A percentile compares a stretch with the other conserved stretches of the same genome.
These are phyloP conservation scores for Eolophus roseicapilla DNA, from an alignment of 2,113 vertebrate genomes.

Conservation along the genomic window DNA sequence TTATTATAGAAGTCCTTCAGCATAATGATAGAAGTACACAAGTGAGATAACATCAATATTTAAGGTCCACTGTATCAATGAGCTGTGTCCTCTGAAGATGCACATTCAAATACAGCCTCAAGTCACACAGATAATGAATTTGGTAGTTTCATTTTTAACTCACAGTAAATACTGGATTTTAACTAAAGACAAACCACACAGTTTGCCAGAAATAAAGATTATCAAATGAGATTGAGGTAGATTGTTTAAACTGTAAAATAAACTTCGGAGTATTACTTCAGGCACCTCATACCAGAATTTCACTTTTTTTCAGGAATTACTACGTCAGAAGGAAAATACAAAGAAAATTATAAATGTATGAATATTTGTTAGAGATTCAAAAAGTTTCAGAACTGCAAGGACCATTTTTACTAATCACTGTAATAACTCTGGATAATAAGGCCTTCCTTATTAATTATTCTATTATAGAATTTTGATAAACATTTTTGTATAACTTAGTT, in stretches of 20 bases:
- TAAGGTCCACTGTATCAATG: not conserved
- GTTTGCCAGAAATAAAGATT: not conserved
- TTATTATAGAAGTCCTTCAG: not conserved
- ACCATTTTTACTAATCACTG: not conserved
- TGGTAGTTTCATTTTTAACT: not conserved
- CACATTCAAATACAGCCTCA: not conserved
- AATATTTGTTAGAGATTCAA: not conserved
- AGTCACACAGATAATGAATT: not conserved
- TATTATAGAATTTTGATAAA: not conserved
- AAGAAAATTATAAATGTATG: not conserved
- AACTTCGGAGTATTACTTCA: not conserved
- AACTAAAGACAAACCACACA: not conserved
- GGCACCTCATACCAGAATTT: not conserved
- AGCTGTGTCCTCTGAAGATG: not conserved
- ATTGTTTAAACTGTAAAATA: not conserved
- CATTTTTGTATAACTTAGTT: not conserved
- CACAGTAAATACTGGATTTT: not conserved
- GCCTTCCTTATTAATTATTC: not conserved
- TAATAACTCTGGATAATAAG: not conserved
- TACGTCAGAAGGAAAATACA: not conserved
- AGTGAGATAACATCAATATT: not conserved
- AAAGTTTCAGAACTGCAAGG: not conserved
- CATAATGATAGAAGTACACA: not conserved
- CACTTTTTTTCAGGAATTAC: not conserved
- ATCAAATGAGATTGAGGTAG: not conserved